Evolutionary conservation across 2,888 invertebrate species (phyloP).

Genomic region (Bombyx huttoni): DNA sequence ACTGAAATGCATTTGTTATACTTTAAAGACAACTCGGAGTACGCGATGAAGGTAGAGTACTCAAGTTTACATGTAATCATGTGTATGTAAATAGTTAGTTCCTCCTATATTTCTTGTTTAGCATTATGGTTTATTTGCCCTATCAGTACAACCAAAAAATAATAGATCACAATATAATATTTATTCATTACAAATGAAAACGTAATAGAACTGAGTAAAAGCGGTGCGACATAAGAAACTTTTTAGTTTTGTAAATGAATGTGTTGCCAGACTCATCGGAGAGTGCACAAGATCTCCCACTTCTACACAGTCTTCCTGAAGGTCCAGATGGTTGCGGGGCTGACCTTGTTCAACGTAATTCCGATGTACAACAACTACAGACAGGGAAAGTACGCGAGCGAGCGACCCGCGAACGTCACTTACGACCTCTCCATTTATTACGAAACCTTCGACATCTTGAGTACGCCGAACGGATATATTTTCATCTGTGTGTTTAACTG

Average conservation of each 20-base stretch:
- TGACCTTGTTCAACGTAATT: constrained; percentile 10
- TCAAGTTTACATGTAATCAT: too few relatives aligned
- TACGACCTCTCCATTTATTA: constrained; percentile 11
- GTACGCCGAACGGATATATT: constrained; percentile 6
- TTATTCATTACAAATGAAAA: too few relatives aligned
- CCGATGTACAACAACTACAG: constrained; percentile 13
- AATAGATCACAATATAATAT: too few relatives aligned
- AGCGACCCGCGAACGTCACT: constrained; percentile 6
- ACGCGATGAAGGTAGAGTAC: constrained; percentile 1
- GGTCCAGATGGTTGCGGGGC: constrained; percentile 6
- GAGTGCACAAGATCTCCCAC: constrained; percentile 12
- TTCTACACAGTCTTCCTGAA: constrained; percentile 9
- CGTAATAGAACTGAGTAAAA: too few relatives aligned
- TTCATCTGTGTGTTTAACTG: constrained; percentile 1
- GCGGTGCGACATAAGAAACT: too few relatives aligned
- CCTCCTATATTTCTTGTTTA: too few relatives aligned
- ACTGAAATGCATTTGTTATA: constrained; percentile 9
- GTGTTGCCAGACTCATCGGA: constrained; percentile 11
- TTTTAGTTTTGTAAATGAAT: too few relatives aligned
- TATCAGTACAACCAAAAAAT: too few relatives aligned
- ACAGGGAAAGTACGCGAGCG: constrained; percentile 5
- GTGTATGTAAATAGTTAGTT: too few relatives aligned
- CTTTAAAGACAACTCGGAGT: constrained; percentile 1
- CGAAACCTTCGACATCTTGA: constrained; percentile 6
- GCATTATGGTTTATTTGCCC: too few relatives aligned